Evolutionary conservation across 2,888 invertebrate genomes (phyloP).

Genomic region (Ectemnius lituratus): DNA sequence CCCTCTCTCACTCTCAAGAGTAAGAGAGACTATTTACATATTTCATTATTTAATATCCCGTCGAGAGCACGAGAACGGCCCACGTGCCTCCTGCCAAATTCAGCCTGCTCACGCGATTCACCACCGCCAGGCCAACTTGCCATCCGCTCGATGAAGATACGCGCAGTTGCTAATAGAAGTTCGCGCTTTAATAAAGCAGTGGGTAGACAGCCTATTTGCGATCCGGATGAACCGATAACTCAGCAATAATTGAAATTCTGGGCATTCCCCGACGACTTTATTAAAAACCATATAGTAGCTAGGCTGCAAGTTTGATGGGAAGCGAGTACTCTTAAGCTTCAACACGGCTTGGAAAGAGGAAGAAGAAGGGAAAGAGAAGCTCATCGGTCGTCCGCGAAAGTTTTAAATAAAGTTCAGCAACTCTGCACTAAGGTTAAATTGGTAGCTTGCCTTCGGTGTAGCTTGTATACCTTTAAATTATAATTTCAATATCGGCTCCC

Average conservation of each 20-base stretch:
- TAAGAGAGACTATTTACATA: conserved; percentile 54
- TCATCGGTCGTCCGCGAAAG: conserved; percentile 28
- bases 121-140: not conserved
- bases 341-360: too few relatives aligned
- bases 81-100: conserved; percentile 22
- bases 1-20: not conserved
- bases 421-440: conserved; percentile 37
- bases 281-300: conserved; percentile 40
- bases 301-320: conserved; percentile 43
- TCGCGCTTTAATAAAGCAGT: not conserved
- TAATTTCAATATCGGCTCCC: conserved; percentile 38
- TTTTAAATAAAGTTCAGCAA: conserved; percentile 48
- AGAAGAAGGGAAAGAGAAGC: not conserved
- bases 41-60: conserved; percentile 57
- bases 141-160: not conserved
- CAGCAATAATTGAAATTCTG: conserved; percentile 12
- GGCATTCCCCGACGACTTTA: conserved; percentile 21
- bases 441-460: conserved; percentile 5
- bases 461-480: conserved; percentile 14
- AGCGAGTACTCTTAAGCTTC: conserved; percentile 15
- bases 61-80: conserved; percentile 19
- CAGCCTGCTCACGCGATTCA: not conserved
- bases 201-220: conserved; percentile 4
- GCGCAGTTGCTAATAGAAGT: too few relatives aligned
- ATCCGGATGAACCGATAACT: not conserved